Conservation (phyloP, 2,113 vertebrate species). For the Caranx ignobilis region DNA sequence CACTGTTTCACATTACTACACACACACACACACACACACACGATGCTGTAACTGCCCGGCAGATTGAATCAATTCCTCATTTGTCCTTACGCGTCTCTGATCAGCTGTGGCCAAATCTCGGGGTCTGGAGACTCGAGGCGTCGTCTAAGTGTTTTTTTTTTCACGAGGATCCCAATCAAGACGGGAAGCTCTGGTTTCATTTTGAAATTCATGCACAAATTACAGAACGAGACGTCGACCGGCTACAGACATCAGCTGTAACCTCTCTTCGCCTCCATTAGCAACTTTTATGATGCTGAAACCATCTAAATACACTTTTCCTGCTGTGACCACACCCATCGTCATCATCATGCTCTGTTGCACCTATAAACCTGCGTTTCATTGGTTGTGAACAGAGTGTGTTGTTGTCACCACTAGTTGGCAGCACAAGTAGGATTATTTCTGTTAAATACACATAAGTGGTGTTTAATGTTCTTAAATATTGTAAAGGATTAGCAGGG, state of each 20-base stretch:
- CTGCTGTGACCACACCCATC: no score
- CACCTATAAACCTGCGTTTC: no score
- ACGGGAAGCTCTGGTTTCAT: background rate
- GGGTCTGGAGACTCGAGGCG: background rate
- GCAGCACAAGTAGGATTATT: no score
- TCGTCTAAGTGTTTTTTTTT: background rate
- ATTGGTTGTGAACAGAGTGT: background rate
- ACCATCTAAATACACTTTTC: no score
- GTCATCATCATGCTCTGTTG: no score
- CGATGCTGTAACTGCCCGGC: background rate
- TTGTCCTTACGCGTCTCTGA: slow-evolving; percentile 26
- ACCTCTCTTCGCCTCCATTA: no score
- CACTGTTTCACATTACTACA: background rate
- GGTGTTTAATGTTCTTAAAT: background rate
- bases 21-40: slow-evolving; percentile 25
- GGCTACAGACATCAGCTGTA: no score
- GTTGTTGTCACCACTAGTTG: no score
- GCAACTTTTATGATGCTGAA: no score
- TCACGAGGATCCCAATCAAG: background rate
- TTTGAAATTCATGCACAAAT: background rate
- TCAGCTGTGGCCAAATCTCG: background rate
- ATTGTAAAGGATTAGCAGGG: background rate
- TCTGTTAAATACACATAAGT: background rate
- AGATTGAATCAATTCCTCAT: slow-evolving; percentile 32
- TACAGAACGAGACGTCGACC: no score